A percentile compares a stretch with the other conserved stretches of the same genome.
Conservation (phyloP, 2,113 vertebrate species). For the Todiramphus saurophagus region DNA sequence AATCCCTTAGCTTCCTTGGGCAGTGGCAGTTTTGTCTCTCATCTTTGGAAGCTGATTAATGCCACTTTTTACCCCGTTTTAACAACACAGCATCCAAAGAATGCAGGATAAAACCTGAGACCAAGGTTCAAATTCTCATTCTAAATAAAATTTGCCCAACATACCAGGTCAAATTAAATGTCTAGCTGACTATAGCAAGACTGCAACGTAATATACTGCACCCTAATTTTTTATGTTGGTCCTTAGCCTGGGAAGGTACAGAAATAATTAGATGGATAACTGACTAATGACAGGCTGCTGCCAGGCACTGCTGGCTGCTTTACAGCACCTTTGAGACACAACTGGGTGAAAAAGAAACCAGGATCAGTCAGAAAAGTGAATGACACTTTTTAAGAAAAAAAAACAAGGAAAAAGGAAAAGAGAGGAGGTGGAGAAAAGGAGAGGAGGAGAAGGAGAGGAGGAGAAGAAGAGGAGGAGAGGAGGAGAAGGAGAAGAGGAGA, state of each 20-base stretch:
- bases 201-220: neutral
- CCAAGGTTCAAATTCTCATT: neutral
- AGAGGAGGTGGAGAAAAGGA: no score
- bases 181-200: slow-evolving; percentile 65
- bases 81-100: neutral
- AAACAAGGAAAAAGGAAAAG: neutral
- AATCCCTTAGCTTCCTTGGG: neutral
- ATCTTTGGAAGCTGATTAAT: neutral
- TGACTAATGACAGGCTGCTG: neutral
- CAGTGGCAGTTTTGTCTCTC: neutral
- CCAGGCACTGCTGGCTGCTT: neutral
- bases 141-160: neutral
- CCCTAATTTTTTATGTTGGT: neutral
- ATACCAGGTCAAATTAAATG: slow-evolving; percentile 58
- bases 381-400: neutral
- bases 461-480: no score
- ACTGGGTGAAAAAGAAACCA: neutral
- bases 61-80: neutral
- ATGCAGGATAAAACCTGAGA: neutral
- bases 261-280: slow-evolving; percentile 31
- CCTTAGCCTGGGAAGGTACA: neutral
- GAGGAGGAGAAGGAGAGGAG: no score
- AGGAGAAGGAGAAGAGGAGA: neutral
- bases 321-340: neutral
- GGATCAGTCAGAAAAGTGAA: neutral